phyloP scores from a whole-genome alignment of 1,140 invertebrate species.

The Mactra quadrangularis region DNA sequence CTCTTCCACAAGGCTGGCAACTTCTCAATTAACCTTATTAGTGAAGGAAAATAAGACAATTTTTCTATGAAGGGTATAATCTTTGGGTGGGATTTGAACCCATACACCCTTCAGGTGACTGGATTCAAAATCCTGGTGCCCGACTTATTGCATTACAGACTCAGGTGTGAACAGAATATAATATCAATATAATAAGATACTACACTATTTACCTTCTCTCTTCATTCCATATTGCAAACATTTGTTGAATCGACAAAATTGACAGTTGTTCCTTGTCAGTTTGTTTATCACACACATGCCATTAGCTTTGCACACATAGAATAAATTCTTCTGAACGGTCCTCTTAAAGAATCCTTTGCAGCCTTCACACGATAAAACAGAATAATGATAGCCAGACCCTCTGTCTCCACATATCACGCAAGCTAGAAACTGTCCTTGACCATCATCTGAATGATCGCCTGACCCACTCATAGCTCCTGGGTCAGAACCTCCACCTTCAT shows the following conservation, averaged over 20 bases:
- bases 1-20: too few species aligned
- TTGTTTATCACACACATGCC: conserved; percentile 98
- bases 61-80: too few species aligned
- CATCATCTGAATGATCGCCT: not conserved
- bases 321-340: conserved; percentile 96
- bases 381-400: conserved; percentile 99
- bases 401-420: conserved; percentile 90
- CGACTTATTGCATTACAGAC: too few species aligned
- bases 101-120: too few species aligned
- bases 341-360: conserved; percentile 99
- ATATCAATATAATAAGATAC: too few species aligned
- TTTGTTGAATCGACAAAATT: conserved; percentile 99
- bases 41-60: too few species aligned
- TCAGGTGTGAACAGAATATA: too few species aligned
- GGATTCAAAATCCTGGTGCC: too few species aligned
- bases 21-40: too few species aligned
- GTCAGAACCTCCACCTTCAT: not conserved
- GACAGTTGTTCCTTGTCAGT: conserved; percentile 88
- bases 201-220: conserved; percentile 91
- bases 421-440: conserved; percentile 78
- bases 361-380: conserved; percentile 93
- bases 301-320: conserved; percentile 98
- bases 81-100: too few species aligned
- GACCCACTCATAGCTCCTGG: not conserved
- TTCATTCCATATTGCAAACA: conserved; percentile 99